phyloP scores from a whole-genome alignment of 2,888 invertebrate genomes.

The Protonemura montana region DNA sequence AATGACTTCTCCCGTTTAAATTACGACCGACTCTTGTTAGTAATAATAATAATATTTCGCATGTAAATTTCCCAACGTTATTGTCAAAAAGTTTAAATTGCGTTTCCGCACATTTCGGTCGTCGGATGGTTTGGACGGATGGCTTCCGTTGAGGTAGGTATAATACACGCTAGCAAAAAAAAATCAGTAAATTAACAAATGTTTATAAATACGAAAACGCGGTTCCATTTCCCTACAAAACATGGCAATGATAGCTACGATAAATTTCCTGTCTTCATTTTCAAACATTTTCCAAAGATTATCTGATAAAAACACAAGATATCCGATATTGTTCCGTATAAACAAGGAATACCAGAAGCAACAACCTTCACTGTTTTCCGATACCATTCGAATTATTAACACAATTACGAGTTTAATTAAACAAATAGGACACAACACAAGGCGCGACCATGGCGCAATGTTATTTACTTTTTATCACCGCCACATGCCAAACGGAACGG shows the following conservation, averaged over 20 bases:
- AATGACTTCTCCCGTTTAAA: conserved; percentile 49
- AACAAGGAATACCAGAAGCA: background rate
- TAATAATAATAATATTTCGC: conserved; percentile 46
- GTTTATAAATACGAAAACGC: background rate
- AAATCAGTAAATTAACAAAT: background rate
- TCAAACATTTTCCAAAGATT: too few species aligned
- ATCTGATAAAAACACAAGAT: too few species aligned
- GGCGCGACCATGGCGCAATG: background rate
- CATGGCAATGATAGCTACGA: background rate
- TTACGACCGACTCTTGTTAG: conserved; percentile 47
- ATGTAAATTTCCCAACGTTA: conserved; percentile 49
- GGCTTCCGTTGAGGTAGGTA: conserved; percentile 8
- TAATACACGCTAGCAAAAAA: background rate
- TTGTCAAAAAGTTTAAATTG: conserved; percentile 50
- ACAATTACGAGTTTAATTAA: background rate
- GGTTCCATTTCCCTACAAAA: background rate
- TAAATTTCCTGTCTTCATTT: too few species aligned
- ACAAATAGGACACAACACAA: background rate
- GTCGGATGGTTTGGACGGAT: conserved; percentile 55
- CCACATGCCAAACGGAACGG: background rate
- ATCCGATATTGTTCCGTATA: too few species aligned
- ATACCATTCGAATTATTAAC: background rate
- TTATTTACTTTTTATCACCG: background rate
- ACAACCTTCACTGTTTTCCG: background rate
- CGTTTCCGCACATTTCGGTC: conserved; percentile 48